Percentiles rank a stretch among this genome's conserved stretches.
phyloP scores from a whole-genome alignment of 1,140 invertebrate species.

The Manduca sexta region DNA sequence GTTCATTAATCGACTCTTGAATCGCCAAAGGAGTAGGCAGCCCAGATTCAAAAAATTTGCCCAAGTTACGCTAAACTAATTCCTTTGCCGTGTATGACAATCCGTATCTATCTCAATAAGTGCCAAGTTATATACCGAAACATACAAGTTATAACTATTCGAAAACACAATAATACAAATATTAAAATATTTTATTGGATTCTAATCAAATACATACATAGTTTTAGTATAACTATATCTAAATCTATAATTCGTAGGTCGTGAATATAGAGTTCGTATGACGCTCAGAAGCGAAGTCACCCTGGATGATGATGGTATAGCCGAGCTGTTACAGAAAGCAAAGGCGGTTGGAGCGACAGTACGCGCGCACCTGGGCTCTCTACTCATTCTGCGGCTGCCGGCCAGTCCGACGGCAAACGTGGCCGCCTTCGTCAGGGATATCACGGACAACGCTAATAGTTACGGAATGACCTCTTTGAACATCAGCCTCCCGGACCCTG shows the following conservation, averaged over 20 bases:
- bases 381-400: conserved; percentile 44
- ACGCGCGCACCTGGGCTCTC: conserved; percentile 43
- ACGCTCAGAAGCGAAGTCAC: conserved; percentile 24
- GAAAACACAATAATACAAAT: too few relatives aligned
- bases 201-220: too few relatives aligned
- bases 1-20: not conserved
- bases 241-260: conserved; percentile 22
- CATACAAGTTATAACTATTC: too few relatives aligned
- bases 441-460: conserved; percentile 26
- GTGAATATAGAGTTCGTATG: conserved; percentile 48
- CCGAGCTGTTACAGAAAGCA: conserved; percentile 24
- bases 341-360: conserved; percentile 31
- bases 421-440: conserved; percentile 33
- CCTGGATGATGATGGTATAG: conserved; percentile 18
- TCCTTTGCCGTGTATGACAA: too few relatives aligned
- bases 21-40: not conserved
- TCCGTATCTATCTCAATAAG: too few relatives aligned
- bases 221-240: not conserved
- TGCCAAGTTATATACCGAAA: too few relatives aligned
- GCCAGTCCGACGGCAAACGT: conserved; percentile 34
- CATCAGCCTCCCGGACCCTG: conserved; percentile 48
- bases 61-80: not conserved
- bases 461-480: conserved; percentile 43
- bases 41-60: not conserved
- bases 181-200: too few relatives aligned